Evolutionary conservation across 2,888 invertebrate genomes (phyloP).

Genomic region (Altica lythri): DNA sequence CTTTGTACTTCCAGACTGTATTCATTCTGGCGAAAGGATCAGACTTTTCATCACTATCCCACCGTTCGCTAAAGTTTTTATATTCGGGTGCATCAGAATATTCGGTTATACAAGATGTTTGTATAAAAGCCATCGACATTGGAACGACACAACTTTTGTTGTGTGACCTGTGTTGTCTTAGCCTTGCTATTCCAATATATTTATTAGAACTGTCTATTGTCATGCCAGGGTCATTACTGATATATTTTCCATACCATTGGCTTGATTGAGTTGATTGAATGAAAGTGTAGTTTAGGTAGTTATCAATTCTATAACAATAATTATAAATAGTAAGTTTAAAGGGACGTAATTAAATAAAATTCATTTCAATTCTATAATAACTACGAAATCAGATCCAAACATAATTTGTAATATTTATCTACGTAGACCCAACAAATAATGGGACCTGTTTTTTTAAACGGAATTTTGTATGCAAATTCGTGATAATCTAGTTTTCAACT

Average conservation of each 20-base stretch:
- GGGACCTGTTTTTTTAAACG: too few species aligned
- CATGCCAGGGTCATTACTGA: slow-evolving; percentile 40
- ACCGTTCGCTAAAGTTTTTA: slow-evolving; percentile 36
- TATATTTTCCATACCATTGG: slow-evolving; percentile 44
- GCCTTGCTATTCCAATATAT: slow-evolving; percentile 43
- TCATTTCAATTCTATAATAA: too few species aligned
- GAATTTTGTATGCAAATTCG: too few species aligned
- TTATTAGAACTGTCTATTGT: slow-evolving; percentile 45
- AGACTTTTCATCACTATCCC: slow-evolving; percentile 10
- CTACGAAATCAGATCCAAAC: too few species aligned
- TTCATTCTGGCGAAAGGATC: slow-evolving; percentile 34
- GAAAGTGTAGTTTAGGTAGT: slow-evolving; percentile 37
- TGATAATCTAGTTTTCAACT: too few species aligned
- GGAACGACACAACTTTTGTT: slow-evolving; percentile 32
- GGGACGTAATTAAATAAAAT: too few species aligned
- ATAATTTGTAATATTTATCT: too few species aligned
- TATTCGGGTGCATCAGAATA: slow-evolving; percentile 28
- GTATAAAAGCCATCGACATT: slow-evolving; percentile 36
- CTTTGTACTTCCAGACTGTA: slow-evolving; percentile 38
- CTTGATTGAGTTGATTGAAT: slow-evolving; percentile 41
- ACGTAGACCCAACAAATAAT: too few species aligned
- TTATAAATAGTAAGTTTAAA: too few species aligned
- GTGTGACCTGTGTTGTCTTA: slow-evolving; percentile 41
- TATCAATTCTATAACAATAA: slow-evolving; percentile 40
- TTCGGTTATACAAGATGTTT: slow-evolving; percentile 37